phyloP scores from a whole-genome alignment of 2,797 vertebrate genomes.

The Cheirogaleus major region DNA sequence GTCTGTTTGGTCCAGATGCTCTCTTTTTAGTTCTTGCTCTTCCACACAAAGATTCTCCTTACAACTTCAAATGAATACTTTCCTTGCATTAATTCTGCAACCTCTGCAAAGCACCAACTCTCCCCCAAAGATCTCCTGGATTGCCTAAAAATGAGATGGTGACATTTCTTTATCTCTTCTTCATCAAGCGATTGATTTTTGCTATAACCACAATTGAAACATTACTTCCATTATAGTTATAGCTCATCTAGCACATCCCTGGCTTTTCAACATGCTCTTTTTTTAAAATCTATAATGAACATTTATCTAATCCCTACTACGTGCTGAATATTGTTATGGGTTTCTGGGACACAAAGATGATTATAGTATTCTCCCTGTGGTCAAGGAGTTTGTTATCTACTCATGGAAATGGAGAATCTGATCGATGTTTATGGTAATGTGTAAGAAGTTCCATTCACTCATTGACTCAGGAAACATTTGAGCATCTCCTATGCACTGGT shows the following conservation, averaged over 20 bases:
- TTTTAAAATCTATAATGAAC: background rate
- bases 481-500: background rate
- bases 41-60: background rate
- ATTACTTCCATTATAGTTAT: background rate
- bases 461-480: background rate
- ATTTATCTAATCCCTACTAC: background rate
- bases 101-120: background rate
- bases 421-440: background rate
- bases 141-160: background rate
- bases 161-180: background rate
- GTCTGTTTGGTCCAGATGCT: background rate
- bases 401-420: background rate
- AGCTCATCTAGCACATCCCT: background rate
- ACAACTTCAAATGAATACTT: background rate
- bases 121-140: background rate
- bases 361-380: background rate
- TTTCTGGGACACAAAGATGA: background rate
- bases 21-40: background rate
- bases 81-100: background rate
- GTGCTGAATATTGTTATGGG: background rate
- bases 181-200: background rate
- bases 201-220: accelerated
- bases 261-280: background rate
- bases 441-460: background rate
- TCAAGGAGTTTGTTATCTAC: background rate